phyloP scores from a whole-genome alignment of 2,113 vertebrate genomes.

The Corydoras maculifer region DNA sequence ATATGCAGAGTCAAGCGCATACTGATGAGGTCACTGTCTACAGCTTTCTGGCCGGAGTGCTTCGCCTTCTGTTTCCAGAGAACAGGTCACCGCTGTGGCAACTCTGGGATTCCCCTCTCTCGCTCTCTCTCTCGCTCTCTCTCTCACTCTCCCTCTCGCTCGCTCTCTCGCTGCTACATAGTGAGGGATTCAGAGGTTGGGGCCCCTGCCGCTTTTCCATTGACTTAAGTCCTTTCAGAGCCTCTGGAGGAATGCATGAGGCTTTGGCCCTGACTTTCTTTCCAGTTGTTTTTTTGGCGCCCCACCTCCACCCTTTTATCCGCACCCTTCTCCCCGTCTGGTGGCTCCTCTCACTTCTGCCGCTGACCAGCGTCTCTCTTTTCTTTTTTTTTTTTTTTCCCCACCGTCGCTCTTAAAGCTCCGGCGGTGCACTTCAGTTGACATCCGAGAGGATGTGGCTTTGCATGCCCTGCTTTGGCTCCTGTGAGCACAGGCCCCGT shows the following conservation, averaged over 20 bases:
- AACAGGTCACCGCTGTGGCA: constrained; percentile 39
- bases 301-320: background rate
- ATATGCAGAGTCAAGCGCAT: too few relatives aligned
- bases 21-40: constrained; percentile 46
- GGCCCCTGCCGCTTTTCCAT: constrained; percentile 21
- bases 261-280: constrained; percentile 30
- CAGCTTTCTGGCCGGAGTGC: constrained; percentile 27
- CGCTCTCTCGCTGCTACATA: constrained; percentile 18
- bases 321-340: constrained; percentile 14
- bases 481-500: constrained; percentile 11
- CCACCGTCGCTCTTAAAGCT: constrained; percentile 32
- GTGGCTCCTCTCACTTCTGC: constrained; percentile 33
- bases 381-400: background rate
- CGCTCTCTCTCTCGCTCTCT: background rate
- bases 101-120: constrained; percentile 34
- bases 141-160: background rate
- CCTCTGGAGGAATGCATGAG: constrained; percentile 7
- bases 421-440: constrained; percentile 15
- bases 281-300: constrained; percentile 20
- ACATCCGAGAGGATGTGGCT: constrained; percentile 48
- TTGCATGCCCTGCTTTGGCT: constrained; percentile 18
- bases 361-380: constrained; percentile 27
- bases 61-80: constrained; percentile 34
- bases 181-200: constrained; percentile 30
- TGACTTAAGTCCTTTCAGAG: constrained; percentile 3